Conservation (phyloP, 2,113 vertebrate genomes). For the Tapirus terrestris region DNA sequence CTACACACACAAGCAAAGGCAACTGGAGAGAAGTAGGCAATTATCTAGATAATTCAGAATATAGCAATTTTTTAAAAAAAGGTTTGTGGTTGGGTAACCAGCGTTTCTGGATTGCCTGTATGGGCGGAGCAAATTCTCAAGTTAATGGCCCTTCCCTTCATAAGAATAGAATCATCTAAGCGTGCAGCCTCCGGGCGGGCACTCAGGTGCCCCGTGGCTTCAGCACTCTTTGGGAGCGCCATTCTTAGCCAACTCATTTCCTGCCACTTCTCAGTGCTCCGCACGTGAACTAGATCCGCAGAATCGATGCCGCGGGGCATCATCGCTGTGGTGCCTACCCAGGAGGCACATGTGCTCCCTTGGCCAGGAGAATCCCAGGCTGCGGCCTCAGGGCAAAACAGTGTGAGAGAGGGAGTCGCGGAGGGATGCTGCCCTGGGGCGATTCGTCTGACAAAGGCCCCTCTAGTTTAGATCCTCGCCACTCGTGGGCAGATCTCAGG, state of each 20-base stretch:
- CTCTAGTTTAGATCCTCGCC: not conserved
- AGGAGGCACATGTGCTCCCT: not conserved
- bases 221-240: not conserved
- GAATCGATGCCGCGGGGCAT: not conserved
- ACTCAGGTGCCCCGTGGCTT: not conserved
- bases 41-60: slow-evolving; percentile 25
- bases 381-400: not conserved
- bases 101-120: not conserved
- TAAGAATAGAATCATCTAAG: not conserved
- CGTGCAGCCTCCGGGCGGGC: not conserved
- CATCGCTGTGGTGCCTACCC: not conserved
- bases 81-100: not conserved
- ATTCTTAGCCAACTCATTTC: not conserved
- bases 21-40: not conserved
- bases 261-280: not conserved
- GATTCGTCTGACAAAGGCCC: not conserved
- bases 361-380: not conserved
- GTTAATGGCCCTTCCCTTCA: not conserved
- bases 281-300: not conserved
- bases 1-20: not conserved
- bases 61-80: not conserved
- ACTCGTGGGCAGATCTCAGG: not conserved
- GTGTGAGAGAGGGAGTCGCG: not conserved
- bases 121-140: not conserved
- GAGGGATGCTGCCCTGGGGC: too few relatives aligned